Conservation (phyloP, 2,888 invertebrate species). For the Xanthorhoe spadicearia region DNA sequence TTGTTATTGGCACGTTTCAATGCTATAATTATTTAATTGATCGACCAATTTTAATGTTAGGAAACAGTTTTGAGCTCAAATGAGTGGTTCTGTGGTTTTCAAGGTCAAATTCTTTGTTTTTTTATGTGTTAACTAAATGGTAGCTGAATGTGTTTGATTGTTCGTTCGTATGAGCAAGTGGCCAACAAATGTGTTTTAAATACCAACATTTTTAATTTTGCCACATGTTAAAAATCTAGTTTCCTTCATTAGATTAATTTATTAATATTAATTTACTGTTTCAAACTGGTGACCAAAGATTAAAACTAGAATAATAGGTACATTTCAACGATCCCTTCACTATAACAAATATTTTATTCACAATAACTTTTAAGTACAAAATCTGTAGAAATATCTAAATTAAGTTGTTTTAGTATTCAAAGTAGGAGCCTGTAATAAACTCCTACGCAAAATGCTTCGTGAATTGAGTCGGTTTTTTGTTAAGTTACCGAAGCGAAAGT, state of each 20-base stretch:
- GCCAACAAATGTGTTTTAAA: too few relatives aligned
- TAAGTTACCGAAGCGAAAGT: background rate
- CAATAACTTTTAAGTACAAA: too few relatives aligned
- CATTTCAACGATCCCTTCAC: too few relatives aligned
- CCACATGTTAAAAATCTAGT: too few relatives aligned
- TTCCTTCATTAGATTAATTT: too few relatives aligned
- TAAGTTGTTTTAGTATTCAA: background rate
- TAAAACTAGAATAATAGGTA: too few relatives aligned
- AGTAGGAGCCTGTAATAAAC: background rate
- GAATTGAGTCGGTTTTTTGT: background rate
- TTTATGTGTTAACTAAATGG: background rate
- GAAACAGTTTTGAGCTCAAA: slow-evolving; percentile 16
- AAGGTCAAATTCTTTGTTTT: slow-evolving; percentile 15
- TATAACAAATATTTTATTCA: too few relatives aligned
- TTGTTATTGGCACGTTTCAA: slow-evolving; percentile 15
- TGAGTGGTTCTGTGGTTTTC: slow-evolving; percentile 17
- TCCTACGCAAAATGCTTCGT: background rate
- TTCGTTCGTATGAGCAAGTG: too few relatives aligned
- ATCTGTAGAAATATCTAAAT: background rate
- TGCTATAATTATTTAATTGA: slow-evolving; percentile 23
- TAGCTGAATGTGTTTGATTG: background rate
- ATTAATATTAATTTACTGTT: too few relatives aligned
- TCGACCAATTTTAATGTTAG: slow-evolving; percentile 12
- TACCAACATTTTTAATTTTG: too few relatives aligned
- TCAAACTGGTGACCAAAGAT: too few relatives aligned